Base-by-base conservation (phyloP, 2,113 vertebrate species). In the Daphoenositta chrysoptera region DNA sequence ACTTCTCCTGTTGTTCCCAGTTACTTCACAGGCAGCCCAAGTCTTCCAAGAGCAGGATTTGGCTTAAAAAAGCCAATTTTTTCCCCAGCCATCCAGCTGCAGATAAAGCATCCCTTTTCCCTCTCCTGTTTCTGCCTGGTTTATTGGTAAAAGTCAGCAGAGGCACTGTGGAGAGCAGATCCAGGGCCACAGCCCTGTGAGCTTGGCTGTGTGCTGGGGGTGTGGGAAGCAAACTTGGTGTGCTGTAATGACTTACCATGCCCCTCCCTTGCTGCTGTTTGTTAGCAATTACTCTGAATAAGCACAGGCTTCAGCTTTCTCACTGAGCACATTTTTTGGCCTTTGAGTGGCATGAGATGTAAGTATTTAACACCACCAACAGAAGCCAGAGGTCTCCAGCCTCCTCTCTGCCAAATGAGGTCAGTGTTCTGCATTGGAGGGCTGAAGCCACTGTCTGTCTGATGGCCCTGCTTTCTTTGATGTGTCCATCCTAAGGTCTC, bases 401-500 rank as follows among this genome's bases (percentile, higher is more conserved):
- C 42, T 92, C 44, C 30, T 91, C 23, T 86, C 37, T 78, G 79
- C 76, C 65, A 82, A 90, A 71, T 83, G 65, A 93, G 71, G 72
- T 58, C 70, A 44, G 60, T 63, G 56, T 80, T 71, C 68, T 66
- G 33, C 5, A 1, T 1, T 83, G 53, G 56, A 92, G 45, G 22
- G 89, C 56, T 60, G 64, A 81, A 93, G n/a, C 35, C 21, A 12
- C 37, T 65, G 70, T 40, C 51, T 71, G 37, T 54, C 33, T 86
- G 76, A 58, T 27, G 51, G 35, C 22, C n/a, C 20, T 35, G 23
- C 58, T 70, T 86, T 61, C 83, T 81, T 47, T 78, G 79, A 51
- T n/a, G 21, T 24, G 16, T 27, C 1, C 2, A 20, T 90, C 39
- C 42, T 39, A 48, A 83, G 26, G 20, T 66, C 50, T 92, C 24